These are phyloP conservation scores for Henricia sp. DNA, from an alignment of 53 echinoderm and acorn worm species.

Conservation along the genomic window DNA sequence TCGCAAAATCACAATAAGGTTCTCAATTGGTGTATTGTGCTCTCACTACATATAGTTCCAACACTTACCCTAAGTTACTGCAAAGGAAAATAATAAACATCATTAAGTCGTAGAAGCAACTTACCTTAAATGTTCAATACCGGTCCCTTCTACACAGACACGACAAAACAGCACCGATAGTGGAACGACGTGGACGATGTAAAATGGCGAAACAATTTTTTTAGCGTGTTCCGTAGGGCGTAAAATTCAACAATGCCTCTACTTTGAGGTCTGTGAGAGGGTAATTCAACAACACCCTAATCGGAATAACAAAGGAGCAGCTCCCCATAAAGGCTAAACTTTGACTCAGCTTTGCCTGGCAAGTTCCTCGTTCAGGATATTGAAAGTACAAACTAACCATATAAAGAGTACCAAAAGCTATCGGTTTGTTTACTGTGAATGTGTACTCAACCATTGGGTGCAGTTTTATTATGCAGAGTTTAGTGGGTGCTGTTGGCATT, in stretches of 20 bases:
- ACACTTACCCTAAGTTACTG: no score
- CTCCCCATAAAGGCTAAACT: neutral
- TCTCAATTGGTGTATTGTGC: neutral
- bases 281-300: neutral
- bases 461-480: constrained; percentile 4
- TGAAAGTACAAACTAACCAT: neutral
- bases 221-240: neutral
- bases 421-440: neutral
- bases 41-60: neutral
- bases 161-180: neutral
- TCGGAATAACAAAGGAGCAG: constrained; percentile 33
- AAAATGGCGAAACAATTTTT: neutral
- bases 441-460: constrained; percentile 5
- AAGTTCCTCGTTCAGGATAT: neutral
- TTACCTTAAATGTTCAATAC: neutral
- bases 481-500: neutral
- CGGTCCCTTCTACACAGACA: neutral
- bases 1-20: neutral
- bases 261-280: neutral
- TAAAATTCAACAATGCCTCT: neutral
- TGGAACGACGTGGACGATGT: neutral
- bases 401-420: neutral
- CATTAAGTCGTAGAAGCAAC: neutral
- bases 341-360: neutral
- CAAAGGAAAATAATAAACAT: no score